Evolutionary conservation across 2,113 vertebrate genomes (phyloP), one percentile per base, ranked within the genome.

Genomic region (Pterocles orientalis): DNA sequence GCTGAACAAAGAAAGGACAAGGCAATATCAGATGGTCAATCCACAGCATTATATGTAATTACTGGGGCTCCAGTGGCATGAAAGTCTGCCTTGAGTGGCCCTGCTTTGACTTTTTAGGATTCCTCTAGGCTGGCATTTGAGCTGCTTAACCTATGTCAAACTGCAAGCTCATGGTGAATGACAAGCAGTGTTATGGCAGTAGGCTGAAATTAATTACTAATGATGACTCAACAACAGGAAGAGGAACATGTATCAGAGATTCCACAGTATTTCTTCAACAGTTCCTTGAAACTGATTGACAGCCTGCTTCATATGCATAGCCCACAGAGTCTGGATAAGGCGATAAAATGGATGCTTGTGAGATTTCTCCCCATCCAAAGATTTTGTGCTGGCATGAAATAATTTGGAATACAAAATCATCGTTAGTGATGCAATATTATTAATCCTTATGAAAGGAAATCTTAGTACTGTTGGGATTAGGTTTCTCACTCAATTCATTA

Each of bases 381-480:
- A 84, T 94, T 84, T 94, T 96, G 86, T 88, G 45, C 95, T 91
- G 94, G 73, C 92, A 96, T 97, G 79, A 88, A 81, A 77, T 51
- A 95, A 96, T 91, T 90, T 94, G 96, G 47, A 97, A 95, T 57
- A 94, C 80, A 92, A 95, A 97, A 92, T 94, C 86, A 91, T 97
- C 21, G 5, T 83, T 97, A 96, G 90, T 96, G 92, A 95, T 92
- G 80, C 57, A 92, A 94, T 66, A 89, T 91, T 94, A 83, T 95
- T 96, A 94, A 73, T 96, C 77, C 75, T 95, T 96, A 93, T 50
- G 65, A 89, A 96, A 97, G 86, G 81, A 97, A 95, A 94, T 88
- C 34, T 48, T 73, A 91, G 36, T 81, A 69, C 86, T 70, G 51
- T 65, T 71, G n/a, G 62, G 57, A 90, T 91, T 91, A 94, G 87